Conservation (phyloP, 2,888 invertebrate genomes). For the Caenorhabditis uteleia region DNA sequence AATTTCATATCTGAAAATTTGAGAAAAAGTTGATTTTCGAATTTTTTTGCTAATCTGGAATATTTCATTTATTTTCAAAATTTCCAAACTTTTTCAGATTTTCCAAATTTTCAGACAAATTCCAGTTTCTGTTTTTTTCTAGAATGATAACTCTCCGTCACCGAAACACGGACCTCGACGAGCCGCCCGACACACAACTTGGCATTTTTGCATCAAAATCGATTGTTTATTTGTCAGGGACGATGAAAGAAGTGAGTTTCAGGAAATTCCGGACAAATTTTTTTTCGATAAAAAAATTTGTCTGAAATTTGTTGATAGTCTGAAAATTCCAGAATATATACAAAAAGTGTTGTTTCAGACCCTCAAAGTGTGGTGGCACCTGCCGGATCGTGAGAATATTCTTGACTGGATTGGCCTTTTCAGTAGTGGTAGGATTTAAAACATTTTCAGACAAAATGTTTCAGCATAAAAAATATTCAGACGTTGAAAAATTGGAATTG, state of each 20-base stretch:
- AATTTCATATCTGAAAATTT: too few species aligned
- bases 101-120: too few species aligned
- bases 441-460: too few species aligned
- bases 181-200: constrained; percentile 5
- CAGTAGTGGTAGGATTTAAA: constrained; percentile 36
- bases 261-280: not conserved
- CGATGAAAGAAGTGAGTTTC: constrained; percentile 17
- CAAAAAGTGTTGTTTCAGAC: constrained; percentile 12
- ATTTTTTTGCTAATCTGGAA: too few species aligned
- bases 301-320: not conserved
- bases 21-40: too few species aligned
- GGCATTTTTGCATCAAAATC: constrained; percentile 26
- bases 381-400: constrained; percentile 24
- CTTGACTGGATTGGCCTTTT: constrained; percentile 55
- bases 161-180: constrained; percentile 12
- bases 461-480: too few species aligned
- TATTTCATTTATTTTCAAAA: too few species aligned
- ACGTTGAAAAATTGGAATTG: too few species aligned
- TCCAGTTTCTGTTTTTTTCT: not conserved
- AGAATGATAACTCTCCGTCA: constrained; percentile 25
- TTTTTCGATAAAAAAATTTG: not conserved
- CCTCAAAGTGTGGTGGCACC: constrained; percentile 40
- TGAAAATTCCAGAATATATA: not conserved
- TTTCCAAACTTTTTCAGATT: too few species aligned
- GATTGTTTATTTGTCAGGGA: constrained; percentile 15